Evolutionary conservation across 2,888 invertebrate genomes (phyloP).

Genomic region (Ptilodon capucinus): DNA sequence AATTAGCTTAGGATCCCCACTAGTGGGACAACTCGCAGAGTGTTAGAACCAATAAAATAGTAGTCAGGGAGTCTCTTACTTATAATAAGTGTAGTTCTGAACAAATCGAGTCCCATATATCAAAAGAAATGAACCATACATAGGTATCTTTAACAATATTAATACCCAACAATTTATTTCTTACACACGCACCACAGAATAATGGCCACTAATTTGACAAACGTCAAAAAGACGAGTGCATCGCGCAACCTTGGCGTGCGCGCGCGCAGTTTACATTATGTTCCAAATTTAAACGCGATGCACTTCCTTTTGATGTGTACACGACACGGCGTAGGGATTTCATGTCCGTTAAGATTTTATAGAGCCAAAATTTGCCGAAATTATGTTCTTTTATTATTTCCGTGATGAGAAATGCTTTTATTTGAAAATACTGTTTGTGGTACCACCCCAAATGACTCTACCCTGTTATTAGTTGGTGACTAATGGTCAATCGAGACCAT

Average conservation of each 20-base stretch:
- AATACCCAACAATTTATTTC: background rate
- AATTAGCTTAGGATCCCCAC: too few species aligned
- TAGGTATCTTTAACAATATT: background rate
- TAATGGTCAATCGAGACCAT: too few species aligned
- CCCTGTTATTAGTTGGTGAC: background rate
- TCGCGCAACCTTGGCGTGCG: conserved; percentile 53
- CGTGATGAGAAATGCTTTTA: background rate
- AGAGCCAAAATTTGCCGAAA: background rate
- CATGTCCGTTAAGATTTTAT: background rate
- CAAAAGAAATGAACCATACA: background rate
- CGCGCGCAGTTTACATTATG: conserved; percentile 35
- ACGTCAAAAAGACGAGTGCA: conserved; percentile 45
- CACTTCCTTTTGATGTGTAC: conserved; percentile 51
- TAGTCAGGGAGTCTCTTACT: too few species aligned
- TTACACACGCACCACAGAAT: conserved; percentile 2
- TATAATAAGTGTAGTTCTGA: too few species aligned
- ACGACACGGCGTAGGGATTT: conserved; percentile 21
- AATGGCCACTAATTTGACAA: conserved; percentile 46
- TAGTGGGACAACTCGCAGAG: too few species aligned
- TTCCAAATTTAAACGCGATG: conserved; percentile 55
- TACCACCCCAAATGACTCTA: too few species aligned
- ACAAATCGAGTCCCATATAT: background rate
- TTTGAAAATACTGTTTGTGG: background rate
- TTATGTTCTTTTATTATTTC: background rate
- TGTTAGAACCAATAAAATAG: too few species aligned